A percentile compares a stretch with the other conserved stretches of the same genome.
Evolutionary conservation across 2,113 vertebrate genomes (phyloP).

Genomic region (Mirounga angustirostris): DNA sequence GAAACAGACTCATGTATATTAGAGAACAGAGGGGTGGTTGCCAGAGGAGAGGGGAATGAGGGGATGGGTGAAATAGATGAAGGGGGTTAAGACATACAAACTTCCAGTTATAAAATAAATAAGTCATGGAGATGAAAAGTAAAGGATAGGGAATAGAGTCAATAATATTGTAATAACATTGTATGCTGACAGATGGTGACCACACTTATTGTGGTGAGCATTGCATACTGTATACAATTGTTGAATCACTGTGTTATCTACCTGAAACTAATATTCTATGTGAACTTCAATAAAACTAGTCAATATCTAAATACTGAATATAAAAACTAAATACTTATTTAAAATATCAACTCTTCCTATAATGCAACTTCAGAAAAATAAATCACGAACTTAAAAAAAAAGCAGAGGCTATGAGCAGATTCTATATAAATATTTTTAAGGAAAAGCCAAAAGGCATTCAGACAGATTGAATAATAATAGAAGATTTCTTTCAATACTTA

Average conservation of each 20-base stretch:
- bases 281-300: not conserved
- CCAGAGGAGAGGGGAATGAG: not conserved
- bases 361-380: not conserved
- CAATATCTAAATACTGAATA: not conserved
- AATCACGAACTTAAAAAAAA: not conserved
- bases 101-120: not conserved
- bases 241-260: not conserved
- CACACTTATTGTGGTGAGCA: not conserved
- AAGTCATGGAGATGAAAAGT: not conserved
- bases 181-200: not conserved
- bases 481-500: constrained; percentile 57
- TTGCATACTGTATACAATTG: not conserved
- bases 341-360: not conserved
- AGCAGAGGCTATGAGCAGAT: not conserved
- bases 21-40: not conserved
- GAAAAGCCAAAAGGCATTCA: constrained; percentile 45
- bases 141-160: not conserved
- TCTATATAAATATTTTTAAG: constrained; percentile 49
- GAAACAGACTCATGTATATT: not conserved
- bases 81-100: not conserved
- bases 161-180: not conserved
- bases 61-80: not conserved
- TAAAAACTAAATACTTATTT: not conserved
- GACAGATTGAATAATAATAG: not conserved
- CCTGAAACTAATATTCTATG: not conserved